phyloP scores from a whole-genome alignment of 1,140 invertebrate genomes.

The Ostrea edulis region DNA sequence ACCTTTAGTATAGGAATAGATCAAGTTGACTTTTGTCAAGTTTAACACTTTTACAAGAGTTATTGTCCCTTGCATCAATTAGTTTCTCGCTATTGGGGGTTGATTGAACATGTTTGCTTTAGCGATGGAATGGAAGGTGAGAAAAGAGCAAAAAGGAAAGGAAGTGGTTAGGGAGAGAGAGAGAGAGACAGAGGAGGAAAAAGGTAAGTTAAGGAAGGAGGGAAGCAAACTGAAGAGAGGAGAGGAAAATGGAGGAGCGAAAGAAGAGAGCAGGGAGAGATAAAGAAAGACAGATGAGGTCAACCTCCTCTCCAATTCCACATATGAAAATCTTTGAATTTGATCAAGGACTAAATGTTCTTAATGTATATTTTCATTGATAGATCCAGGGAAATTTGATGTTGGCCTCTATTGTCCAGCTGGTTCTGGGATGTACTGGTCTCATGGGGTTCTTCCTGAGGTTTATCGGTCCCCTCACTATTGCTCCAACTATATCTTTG shows the following conservation, averaged over 20 bases:
- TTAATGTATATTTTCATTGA: not conserved
- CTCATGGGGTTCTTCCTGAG: slow-evolving; percentile 86
- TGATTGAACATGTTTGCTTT: no score
- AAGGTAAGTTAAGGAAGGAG: no score
- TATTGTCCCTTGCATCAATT: no score
- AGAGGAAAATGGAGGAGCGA: not conserved
- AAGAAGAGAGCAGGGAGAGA: not conserved
- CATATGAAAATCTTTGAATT: not conserved
- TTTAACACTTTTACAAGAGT: no score
- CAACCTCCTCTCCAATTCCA: not conserved
- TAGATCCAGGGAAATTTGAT: slow-evolving; percentile 72
- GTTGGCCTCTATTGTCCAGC: slow-evolving; percentile 66
- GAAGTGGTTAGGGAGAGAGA: no score
- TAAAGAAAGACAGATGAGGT: not conserved
- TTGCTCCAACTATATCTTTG: slow-evolving; percentile 88
- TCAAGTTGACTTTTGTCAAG: no score
- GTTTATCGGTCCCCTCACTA: slow-evolving; percentile 89
- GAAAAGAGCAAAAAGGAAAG: no score
- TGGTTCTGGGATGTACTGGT: slow-evolving; percentile 80
- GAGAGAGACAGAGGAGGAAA: no score
- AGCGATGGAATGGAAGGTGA: no score
- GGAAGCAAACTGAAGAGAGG: no score
- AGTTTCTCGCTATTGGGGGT: no score
- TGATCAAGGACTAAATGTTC: not conserved
- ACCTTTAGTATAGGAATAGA: no score